Conservation (phyloP, 2,113 vertebrate genomes). For the Lynx canadensis region DNA sequence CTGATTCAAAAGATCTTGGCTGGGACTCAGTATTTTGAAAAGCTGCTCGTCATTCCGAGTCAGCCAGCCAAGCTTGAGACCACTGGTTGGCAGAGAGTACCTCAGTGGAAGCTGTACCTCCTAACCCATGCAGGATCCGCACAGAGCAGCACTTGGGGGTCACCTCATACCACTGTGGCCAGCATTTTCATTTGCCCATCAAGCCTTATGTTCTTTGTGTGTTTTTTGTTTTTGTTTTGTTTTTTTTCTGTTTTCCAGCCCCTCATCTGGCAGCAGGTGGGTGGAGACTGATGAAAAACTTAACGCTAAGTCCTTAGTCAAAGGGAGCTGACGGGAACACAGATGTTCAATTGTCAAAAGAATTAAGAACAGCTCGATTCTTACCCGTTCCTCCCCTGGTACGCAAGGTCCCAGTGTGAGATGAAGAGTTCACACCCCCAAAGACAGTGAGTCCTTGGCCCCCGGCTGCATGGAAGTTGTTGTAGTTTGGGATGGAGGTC, state of each 20-base stretch:
- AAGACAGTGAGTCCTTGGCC: conserved; percentile 94
- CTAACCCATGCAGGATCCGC: background rate
- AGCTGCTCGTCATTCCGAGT: background rate
- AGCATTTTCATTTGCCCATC: background rate
- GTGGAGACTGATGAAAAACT: background rate
- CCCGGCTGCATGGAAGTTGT: conserved; percentile 93
- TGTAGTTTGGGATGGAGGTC: conserved; percentile 97
- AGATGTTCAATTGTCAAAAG: background rate
- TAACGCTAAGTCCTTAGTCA: background rate
- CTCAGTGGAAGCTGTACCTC: rapidly evolving
- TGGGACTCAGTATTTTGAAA: background rate
- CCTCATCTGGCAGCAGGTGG: background rate
- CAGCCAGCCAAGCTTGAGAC: background rate
- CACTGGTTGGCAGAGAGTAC: no score
- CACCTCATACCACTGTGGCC: rapidly evolving
- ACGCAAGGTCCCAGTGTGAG: conserved; percentile 94
- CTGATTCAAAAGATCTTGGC: background rate
- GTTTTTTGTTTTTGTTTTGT: background rate
- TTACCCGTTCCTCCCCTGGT: conserved; percentile 95
- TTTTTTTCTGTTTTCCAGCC: background rate
- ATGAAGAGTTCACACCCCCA: conserved; percentile 94
- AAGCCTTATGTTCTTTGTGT: background rate
- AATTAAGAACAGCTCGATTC: background rate
- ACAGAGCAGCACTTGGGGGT: background rate
- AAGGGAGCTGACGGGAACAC: background rate